Conservation (phyloP, 2,113 vertebrate genomes). For the Rhabdornis inornatus region DNA sequence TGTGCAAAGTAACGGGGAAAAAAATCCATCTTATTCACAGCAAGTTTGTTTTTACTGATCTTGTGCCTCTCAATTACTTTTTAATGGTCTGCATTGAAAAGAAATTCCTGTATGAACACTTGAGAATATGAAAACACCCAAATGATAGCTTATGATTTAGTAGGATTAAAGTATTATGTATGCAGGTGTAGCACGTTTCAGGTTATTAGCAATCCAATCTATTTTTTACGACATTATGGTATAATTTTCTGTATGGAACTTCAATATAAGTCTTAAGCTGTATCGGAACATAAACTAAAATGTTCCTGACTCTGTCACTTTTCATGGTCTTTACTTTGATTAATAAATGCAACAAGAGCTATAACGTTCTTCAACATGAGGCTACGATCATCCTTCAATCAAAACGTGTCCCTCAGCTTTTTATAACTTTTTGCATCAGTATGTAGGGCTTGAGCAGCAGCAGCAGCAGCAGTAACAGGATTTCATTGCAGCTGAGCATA, state of each 20-base stretch:
- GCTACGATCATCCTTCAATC: slow-evolving; percentile 50
- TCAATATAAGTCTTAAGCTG: slow-evolving; percentile 60
- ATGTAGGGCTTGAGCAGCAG: background rate
- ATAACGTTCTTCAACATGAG: slow-evolving; percentile 36
- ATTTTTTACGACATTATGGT: slow-evolving; percentile 67
- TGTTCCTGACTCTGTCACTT: slow-evolving; percentile 69
- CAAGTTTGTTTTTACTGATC: slow-evolving; percentile 63
- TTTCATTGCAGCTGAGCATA: background rate
- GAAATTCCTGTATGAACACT: slow-evolving; percentile 54
- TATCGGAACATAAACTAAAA: slow-evolving; percentile 68
- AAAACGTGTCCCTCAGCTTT: slow-evolving; percentile 35
- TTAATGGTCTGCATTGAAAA: slow-evolving; percentile 62
- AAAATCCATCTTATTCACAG: slow-evolving; percentile 33
- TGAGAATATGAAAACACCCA: slow-evolving; percentile 61
- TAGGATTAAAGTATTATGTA: slow-evolving; percentile 63
- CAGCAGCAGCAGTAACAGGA: background rate
- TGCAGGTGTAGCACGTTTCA: slow-evolving; percentile 67
- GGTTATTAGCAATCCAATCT: slow-evolving; percentile 73
- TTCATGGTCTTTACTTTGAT: slow-evolving; percentile 70
- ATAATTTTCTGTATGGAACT: slow-evolving; percentile 67
- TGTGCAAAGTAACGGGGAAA: background rate
- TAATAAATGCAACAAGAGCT: slow-evolving; percentile 65
- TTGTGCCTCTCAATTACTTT: slow-evolving; percentile 62
- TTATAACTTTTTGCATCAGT: background rate
- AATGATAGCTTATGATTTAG: slow-evolving; percentile 65